Percentiles rank a stretch among this genome's conserved stretches.
Conservation (phyloP, 1,140 invertebrate species). For the Drosophila ficusphila region DNA sequence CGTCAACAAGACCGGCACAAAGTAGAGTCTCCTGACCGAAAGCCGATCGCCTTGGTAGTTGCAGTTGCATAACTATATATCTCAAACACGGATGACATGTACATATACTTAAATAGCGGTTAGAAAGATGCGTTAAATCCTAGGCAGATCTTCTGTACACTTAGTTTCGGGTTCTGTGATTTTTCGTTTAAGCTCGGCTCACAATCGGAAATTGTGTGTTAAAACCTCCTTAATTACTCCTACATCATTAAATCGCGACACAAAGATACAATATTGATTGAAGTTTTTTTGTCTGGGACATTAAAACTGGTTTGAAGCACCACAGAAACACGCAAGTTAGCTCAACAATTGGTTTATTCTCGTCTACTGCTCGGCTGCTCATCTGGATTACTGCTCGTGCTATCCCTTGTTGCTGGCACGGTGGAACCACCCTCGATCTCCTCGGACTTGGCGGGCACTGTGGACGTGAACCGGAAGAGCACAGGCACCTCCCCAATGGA, state of each 20-base stretch:
- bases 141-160: constrained; percentile 61
- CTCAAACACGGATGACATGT: constrained; percentile 53
- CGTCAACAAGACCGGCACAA: constrained; percentile 72
- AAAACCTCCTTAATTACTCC: constrained; percentile 39
- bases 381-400: constrained; percentile 4
- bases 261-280: background rate
- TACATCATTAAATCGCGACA: constrained; percentile 47
- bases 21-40: constrained; percentile 22
- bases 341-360: constrained; percentile 58
- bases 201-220: constrained; percentile 19
- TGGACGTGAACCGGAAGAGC: constrained; percentile 88
- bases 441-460: constrained; percentile 60
- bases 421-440: constrained; percentile 55
- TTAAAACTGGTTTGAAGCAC: constrained; percentile 3
- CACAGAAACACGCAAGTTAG: background rate
- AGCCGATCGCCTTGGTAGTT: constrained; percentile 14
- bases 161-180: constrained; percentile 78
- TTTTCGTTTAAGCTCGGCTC: constrained; percentile 74
- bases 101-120: constrained; percentile 41
- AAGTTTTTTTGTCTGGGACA: background rate
- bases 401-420: constrained; percentile 50
- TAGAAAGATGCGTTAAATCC: constrained; percentile 37
- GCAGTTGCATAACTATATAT: constrained; percentile 45
- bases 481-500: constrained; percentile 90
- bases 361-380: constrained; percentile 10